phyloP scores from a whole-genome alignment of 1,140 invertebrate genomes.

The Ceratina calcarata region DNA sequence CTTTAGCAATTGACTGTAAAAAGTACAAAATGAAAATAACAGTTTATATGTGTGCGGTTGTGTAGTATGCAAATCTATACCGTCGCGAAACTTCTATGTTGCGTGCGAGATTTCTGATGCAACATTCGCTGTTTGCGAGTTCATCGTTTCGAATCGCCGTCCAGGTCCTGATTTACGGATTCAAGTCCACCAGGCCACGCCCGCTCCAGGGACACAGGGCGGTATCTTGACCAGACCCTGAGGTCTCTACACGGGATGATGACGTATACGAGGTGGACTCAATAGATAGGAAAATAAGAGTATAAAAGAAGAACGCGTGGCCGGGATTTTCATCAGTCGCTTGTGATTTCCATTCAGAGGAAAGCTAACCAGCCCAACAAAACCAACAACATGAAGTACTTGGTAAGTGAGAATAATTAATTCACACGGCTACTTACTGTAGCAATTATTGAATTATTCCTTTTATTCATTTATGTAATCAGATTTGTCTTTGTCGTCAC shows the following conservation, averaged over 20 bases:
- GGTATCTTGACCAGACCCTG: not conserved
- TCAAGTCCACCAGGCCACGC: conserved; percentile 31
- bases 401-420: conserved; percentile 45
- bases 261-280: not conserved
- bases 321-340: conserved; percentile 55
- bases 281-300: conserved; percentile 41
- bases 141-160: conserved; percentile 46
- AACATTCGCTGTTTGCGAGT: conserved; percentile 40
- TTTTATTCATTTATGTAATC: too few species aligned
- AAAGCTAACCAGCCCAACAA: conserved; percentile 31
- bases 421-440: too few species aligned
- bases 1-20: not conserved
- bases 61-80: conserved; percentile 34
- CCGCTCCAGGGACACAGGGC: conserved; percentile 16
- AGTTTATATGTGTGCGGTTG: not conserved
- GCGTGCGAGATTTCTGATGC: conserved; percentile 44
- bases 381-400: conserved; percentile 60
- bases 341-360: conserved; percentile 33
- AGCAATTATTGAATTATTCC: too few species aligned
- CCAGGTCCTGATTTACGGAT: conserved; percentile 51
- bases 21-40: not conserved
- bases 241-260: conserved; percentile 33
- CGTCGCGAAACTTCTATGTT: not conserved
- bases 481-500: too few species aligned
- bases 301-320: conserved; percentile 58